Conservation (phyloP, 2,113 vertebrate species). For the Ptyas mucosa region DNA sequence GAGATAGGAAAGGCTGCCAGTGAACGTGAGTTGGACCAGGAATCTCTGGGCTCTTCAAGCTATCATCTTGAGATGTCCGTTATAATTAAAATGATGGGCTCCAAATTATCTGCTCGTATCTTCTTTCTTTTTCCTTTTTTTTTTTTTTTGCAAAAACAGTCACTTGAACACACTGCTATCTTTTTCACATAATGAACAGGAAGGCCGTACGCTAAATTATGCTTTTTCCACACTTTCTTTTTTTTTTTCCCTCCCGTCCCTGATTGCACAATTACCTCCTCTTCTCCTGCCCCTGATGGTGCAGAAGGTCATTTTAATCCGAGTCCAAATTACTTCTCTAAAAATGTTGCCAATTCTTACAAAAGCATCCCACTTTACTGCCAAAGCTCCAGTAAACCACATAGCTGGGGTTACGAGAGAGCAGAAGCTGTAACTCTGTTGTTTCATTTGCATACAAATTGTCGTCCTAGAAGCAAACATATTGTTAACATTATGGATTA, state of each 20-base stretch:
- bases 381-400: constrained; percentile 37
- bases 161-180: constrained; percentile 37
- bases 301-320: constrained; percentile 53
- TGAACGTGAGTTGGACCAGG: accelerated
- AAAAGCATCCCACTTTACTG: constrained; percentile 36
- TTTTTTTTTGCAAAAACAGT: not conserved
- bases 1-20: not conserved
- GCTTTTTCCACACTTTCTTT: constrained; percentile 13
- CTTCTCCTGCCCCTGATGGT: constrained; percentile 37
- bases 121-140: not conserved
- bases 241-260: not conserved
- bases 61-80: not conserved
- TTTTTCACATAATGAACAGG: constrained; percentile 26
- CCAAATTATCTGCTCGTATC: not conserved
- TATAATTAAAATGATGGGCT: not conserved
- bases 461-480: constrained; percentile 47
- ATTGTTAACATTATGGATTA: constrained; percentile 41
- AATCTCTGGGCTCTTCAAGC: not conserved
- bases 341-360: constrained; percentile 54
- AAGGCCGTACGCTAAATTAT: not conserved
- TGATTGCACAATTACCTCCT: not conserved
- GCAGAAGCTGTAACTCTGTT: constrained; percentile 20
- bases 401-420: constrained; percentile 36
- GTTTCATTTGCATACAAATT: constrained; percentile 55
- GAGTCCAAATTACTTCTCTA: constrained; percentile 35